Conservation (phyloP, 2,888 invertebrate species). For the Seira ritae region DNA sequence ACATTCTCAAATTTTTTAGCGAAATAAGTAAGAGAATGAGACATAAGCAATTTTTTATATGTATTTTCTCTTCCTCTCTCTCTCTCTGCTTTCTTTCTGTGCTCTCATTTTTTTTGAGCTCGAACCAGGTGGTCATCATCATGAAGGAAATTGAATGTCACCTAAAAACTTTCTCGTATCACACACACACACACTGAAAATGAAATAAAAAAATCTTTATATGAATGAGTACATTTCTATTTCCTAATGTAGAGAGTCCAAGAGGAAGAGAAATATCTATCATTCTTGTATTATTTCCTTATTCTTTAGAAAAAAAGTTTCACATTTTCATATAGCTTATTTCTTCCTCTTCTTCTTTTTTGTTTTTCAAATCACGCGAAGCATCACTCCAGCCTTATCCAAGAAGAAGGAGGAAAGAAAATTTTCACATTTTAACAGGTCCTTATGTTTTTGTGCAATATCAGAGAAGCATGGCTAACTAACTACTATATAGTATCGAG, state of each 20-base stretch:
- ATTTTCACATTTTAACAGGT: conserved; percentile 41
- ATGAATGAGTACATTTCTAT: neutral
- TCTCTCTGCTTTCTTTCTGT: conserved; percentile 11
- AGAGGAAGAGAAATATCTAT: conserved; percentile 5
- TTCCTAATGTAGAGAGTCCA: neutral
- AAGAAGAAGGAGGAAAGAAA: conserved; percentile 51
- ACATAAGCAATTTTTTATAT: neutral
- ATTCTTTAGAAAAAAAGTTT: conserved; percentile 33
- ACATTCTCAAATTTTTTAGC: no score
- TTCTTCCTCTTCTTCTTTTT: neutral
- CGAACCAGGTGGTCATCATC: conserved; percentile 62
- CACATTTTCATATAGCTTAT: conserved; percentile 6
- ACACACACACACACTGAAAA: conserved; percentile 15
- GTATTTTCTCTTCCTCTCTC: conserved; percentile 9
- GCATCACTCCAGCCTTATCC: conserved; percentile 58
- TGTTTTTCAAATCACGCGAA: conserved; percentile 59
- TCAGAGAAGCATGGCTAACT: conserved; percentile 23
- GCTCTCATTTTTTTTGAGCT: conserved; percentile 42
- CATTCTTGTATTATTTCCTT: conserved; percentile 32
- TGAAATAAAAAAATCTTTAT: conserved; percentile 4
- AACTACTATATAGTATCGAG: no score
- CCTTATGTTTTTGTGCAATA: conserved; percentile 29
- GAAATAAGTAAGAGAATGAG: neutral
- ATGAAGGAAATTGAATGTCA: conserved; percentile 63
- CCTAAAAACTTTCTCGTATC: conserved; percentile 46